Conservation (phyloP, 2,888 invertebrate species). For the Himalopsyche anomala region DNA sequence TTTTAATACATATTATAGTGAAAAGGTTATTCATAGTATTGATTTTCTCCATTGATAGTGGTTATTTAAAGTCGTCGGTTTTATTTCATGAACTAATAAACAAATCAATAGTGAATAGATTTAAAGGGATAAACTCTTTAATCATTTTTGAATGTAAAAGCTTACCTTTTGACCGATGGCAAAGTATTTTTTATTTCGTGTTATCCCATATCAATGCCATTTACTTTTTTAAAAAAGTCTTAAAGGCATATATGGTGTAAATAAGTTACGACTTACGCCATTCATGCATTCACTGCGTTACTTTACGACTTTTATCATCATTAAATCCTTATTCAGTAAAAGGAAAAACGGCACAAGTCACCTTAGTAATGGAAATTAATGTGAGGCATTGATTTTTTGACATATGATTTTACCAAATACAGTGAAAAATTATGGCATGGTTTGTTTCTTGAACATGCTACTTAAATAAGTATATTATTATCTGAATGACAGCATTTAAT, state of each 20-base stretch:
- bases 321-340: slow-evolving; percentile 27
- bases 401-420: slow-evolving; percentile 38
- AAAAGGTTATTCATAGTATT: too few relatives aligned
- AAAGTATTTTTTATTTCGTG: not conserved
- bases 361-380: slow-evolving; percentile 35
- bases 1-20: too few relatives aligned
- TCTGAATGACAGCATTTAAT: not conserved
- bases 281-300: slow-evolving; percentile 22
- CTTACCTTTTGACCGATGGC: not conserved
- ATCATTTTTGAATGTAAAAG: too few relatives aligned
- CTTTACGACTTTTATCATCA: slow-evolving; percentile 27
- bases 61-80: not conserved
- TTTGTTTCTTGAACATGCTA: not conserved
- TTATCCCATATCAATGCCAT: not conserved
- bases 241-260: slow-evolving; percentile 19
- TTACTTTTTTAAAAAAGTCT: not conserved
- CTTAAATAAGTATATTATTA: not conserved
- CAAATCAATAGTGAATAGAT: not conserved
- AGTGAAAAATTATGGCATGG: slow-evolving; percentile 15
- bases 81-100: not conserved
- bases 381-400: slow-evolving; percentile 35
- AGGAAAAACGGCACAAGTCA: slow-evolving; percentile 39
- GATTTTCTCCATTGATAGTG: too few relatives aligned
- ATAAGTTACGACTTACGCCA: slow-evolving; percentile 34
- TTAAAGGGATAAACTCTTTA: too few relatives aligned